Percentiles rank a stretch among this genome's conserved stretches.
Conservation (phyloP, 37 sponge, comb jelly and placozoan genomes). For the Halisarca cf. caerulea region DNA sequence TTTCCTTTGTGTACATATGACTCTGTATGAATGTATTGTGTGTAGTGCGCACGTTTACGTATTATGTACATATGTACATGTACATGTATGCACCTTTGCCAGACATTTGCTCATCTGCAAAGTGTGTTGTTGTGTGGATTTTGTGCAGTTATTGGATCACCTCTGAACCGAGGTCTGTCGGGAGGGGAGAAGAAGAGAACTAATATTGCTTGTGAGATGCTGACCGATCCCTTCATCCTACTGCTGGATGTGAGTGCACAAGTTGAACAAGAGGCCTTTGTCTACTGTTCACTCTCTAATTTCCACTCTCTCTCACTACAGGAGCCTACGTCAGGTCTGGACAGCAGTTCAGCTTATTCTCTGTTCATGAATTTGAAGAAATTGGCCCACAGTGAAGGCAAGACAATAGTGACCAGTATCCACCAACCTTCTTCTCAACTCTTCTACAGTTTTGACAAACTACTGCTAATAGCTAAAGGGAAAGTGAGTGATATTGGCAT, state of each 20-base stretch:
- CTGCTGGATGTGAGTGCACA: conserved; percentile 69
- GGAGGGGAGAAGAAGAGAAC: conserved; percentile 92
- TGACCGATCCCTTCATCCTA: conserved; percentile 70
- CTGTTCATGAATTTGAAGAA: conserved; percentile 50
- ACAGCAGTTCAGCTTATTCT: conserved; percentile 71
- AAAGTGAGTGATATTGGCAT: conserved; percentile 27
- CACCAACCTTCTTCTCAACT: conserved; percentile 89
- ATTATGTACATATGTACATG: too few relatives aligned
- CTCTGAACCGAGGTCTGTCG: conserved; percentile 59
- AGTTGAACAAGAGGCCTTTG: too few relatives aligned
- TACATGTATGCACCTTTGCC: too few relatives aligned
- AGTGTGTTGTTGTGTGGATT: background rate
- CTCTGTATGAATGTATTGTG: background rate
- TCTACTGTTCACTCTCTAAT: background rate
- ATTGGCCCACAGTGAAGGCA: conserved; percentile 56
- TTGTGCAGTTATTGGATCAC: conserved; percentile 69
- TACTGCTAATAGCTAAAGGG: conserved; percentile 76
- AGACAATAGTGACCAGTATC: conserved; percentile 65
- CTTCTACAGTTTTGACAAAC: conserved; percentile 73
- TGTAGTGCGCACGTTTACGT: too few relatives aligned
- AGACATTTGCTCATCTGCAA: background rate
- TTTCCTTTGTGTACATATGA: background rate
- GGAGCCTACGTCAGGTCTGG: conserved; percentile 92
- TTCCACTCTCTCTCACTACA: background rate
- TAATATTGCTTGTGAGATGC: conserved; percentile 85